Evolutionary conservation across 2,888 invertebrate species (phyloP).

Genomic region (Drosophila bunnanda): DNA sequence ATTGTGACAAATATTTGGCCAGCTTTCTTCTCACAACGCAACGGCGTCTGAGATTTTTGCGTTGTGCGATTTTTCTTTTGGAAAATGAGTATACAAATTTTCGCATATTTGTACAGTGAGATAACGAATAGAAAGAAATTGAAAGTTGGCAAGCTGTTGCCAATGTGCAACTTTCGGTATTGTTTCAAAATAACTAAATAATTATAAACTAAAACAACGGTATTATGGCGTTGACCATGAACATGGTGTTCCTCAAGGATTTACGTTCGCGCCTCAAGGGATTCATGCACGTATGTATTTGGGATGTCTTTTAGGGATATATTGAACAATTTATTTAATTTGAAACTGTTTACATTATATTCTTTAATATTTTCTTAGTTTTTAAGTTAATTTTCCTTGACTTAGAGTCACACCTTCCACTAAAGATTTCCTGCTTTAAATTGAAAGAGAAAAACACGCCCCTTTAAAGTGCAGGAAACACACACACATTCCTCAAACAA

Average conservation of each 20-base stretch:
- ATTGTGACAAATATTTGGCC: slow-evolving; percentile 67
- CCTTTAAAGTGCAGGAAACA: slow-evolving; percentile 7
- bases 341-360: neutral
- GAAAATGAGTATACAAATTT: slow-evolving; percentile 62
- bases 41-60: slow-evolving; percentile 53
- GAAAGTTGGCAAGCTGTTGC: slow-evolving; percentile 11
- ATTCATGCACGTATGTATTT: slow-evolving; percentile 84
- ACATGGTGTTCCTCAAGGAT: slow-evolving; percentile 85
- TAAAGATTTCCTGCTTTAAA: neutral
- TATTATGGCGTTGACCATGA: slow-evolving; percentile 83
- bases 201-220: neutral
- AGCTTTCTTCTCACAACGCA: slow-evolving; percentile 58
- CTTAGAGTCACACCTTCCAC: neutral
- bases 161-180: slow-evolving; percentile 20
- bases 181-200: slow-evolving; percentile 17
- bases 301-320: neutral
- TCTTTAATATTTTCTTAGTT: neutral
- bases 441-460: neutral
- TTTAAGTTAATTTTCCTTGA: neutral
- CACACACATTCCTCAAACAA: slow-evolving; percentile 13
- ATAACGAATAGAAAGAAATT: slow-evolving; percentile 47
- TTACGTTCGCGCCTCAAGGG: slow-evolving; percentile 84
- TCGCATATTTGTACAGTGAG: slow-evolving; percentile 56
- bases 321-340: neutral
- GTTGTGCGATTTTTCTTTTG: slow-evolving; percentile 69